Percentiles rank a stretch among this genome's conserved stretches.
These are phyloP conservation scores for Samia ricini DNA, from an alignment of 1,140 invertebrate species.

Conservation along the genomic window DNA sequence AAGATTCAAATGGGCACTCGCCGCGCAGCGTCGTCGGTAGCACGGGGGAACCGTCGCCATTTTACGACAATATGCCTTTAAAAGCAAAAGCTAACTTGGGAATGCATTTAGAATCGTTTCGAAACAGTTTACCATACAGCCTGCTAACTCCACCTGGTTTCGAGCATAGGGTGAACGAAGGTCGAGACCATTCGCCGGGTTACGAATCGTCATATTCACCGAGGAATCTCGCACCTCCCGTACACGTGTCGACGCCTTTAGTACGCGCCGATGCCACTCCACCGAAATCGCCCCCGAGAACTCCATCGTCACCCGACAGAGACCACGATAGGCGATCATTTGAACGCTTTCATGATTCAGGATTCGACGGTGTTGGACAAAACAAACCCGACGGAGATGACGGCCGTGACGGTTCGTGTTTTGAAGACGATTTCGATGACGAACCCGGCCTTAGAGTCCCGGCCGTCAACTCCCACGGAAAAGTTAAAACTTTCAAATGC, in stretches of 20 bases:
- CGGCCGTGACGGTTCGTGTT: constrained; percentile 70
- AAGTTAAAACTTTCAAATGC: constrained; percentile 93
- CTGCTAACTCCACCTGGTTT: constrained; percentile 67
- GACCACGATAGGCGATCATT: constrained; percentile 47
- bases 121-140: constrained; percentile 54
- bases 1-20: constrained; percentile 70
- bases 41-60: constrained; percentile 67
- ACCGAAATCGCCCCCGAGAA: constrained; percentile 77
- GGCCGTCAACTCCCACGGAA: constrained; percentile 88
- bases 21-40: constrained; percentile 62
- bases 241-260: constrained; percentile 63
- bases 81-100: constrained; percentile 67
- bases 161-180: constrained; percentile 50
- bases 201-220: constrained; percentile 64
- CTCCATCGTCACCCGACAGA: constrained; percentile 55
- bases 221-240: constrained; percentile 57
- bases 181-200: constrained; percentile 63
- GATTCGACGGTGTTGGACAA: constrained; percentile 51
- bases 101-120: constrained; percentile 57
- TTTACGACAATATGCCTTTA: constrained; percentile 67
- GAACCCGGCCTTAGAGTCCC: constrained; percentile 83
- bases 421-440: constrained; percentile 80
- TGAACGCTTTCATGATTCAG: constrained; percentile 59
- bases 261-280: constrained; percentile 65
- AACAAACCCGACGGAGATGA: constrained; percentile 57